Evolutionary conservation across 2,797 vertebrate genomes (phyloP).

Genomic region (Pipistrellus pipistrellus): DNA sequence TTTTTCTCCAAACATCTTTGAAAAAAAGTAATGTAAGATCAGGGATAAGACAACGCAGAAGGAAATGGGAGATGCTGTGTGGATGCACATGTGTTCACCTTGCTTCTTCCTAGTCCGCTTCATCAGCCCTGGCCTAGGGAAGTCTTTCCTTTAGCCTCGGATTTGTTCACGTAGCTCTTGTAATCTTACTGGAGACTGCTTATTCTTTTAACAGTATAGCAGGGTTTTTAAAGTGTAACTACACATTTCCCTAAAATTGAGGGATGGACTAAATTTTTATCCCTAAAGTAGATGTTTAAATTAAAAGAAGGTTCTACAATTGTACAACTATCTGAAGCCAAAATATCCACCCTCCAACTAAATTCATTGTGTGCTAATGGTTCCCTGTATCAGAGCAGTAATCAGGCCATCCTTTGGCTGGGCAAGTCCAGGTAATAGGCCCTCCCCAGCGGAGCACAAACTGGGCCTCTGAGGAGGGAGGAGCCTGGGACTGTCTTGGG

Average conservation of each 20-base stretch:
- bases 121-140: background rate
- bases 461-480: background rate
- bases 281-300: slow-evolving; percentile 34
- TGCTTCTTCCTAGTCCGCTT: background rate
- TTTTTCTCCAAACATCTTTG: slow-evolving; percentile 34
- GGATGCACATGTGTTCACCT: no score
- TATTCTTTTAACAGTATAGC: slow-evolving; percentile 27
- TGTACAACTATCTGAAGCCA: background rate
- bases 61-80: background rate
- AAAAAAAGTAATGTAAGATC: background rate
- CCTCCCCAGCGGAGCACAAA: background rate
- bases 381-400: background rate
- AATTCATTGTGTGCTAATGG: background rate
- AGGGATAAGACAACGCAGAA: background rate
- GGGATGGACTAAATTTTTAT: background rate
- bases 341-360: background rate
- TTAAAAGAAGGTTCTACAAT: slow-evolving; percentile 1
- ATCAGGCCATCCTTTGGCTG: background rate
- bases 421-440: background rate
- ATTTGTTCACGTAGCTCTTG: background rate
- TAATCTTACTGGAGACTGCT: slow-evolving; percentile 18
- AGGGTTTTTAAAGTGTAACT: slow-evolving; percentile 43
- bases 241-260: slow-evolving; percentile 37
- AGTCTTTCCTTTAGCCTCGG: background rate
- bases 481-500: no score